These are phyloP conservation scores for Diorhabda elongata DNA, from an alignment of 1,140 invertebrate genomes.

Conservation along the genomic window DNA sequence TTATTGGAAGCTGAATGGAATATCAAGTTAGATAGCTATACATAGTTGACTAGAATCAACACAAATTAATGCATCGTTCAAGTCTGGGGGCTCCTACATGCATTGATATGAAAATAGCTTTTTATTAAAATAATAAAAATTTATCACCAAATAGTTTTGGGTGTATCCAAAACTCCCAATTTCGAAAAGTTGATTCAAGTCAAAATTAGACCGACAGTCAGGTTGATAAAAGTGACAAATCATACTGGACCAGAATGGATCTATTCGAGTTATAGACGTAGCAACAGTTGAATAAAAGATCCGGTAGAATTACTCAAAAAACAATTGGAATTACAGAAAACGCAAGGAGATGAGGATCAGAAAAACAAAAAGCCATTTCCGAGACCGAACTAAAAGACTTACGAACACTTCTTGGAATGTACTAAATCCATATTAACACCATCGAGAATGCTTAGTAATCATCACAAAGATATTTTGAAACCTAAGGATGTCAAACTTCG, in stretches of 20 bases:
- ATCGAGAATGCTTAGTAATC: slow-evolving; percentile 63
- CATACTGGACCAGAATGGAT: slow-evolving; percentile 26
- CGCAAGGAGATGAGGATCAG: slow-evolving; percentile 20
- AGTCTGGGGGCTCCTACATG: too few relatives aligned
- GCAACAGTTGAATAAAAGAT: slow-evolving; percentile 33
- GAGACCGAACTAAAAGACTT: slow-evolving; percentile 45
- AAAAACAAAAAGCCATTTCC: slow-evolving; percentile 12
- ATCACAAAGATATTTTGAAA: slow-evolving; percentile 68
- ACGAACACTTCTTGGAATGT: slow-evolving; percentile 73
- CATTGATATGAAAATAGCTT: too few relatives aligned
- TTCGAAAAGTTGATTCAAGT: slow-evolving; percentile 60
- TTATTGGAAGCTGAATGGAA: too few relatives aligned
- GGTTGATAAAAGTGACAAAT: slow-evolving; percentile 11
- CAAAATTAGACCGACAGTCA: slow-evolving; percentile 79
- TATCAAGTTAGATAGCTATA: too few relatives aligned
- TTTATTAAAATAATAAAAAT: too few relatives aligned
- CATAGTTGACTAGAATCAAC: too few relatives aligned
- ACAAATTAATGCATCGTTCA: too few relatives aligned
- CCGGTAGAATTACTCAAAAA: slow-evolving; percentile 39
- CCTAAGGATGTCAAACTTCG: slow-evolving; percentile 72
- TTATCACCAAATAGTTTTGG: too few relatives aligned
- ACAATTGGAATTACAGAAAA: slow-evolving; percentile 35
- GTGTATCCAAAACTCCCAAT: slow-evolving; percentile 20
- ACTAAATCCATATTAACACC: slow-evolving; percentile 76
- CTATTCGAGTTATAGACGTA: slow-evolving; percentile 34